Base-by-base conservation (phyloP, 2,888 invertebrate species). In the Helobdella robusta region DNA sequence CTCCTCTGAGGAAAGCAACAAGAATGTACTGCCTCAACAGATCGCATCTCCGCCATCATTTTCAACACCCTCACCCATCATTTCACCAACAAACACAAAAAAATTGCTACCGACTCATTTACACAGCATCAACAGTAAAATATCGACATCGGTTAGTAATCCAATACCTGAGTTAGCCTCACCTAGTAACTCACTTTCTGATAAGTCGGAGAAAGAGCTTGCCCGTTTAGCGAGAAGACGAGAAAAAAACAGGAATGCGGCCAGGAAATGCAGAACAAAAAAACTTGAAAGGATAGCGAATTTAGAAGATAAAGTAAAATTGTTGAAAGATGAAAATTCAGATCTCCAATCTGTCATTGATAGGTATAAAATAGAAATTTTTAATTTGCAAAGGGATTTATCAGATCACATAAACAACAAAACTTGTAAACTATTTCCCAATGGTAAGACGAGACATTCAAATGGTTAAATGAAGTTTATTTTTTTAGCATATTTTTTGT, bases 371-470 rank as follows among this genome's bases (percentile, higher is more conserved):
- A 25, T n/a, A 15, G 62, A 62, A 5, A 50, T 62, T 20, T 50
- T 30, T 32, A 62, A 50, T 28, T 35, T 62, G 15, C 62, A 62
- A 44, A 62, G 30, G 50, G 34, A 62, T 62, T 32, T 62, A 30
- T 62, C 62, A 23, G 46, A 62, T 35, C 62, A 62, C 50, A 62
- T 62, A 18, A 62, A 62, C 48, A 44, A 62, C 44, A 62, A 62
- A 62, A 50, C 48, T n/a, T 62, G 62, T 30, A 62, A 62, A 48
- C 46, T 62, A 30, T 62, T 62, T 50, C 62, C 62, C 4, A 44
- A 62, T 48, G 62, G 62, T 34, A 62, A 48, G 20, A 28, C 62
- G 15, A 56, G 56, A 32, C 56, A 56, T 28, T 56, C n/a, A 56
- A n/a, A n/a, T n/a, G n/a, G n/a, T n/a, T n/a, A n/a, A n/a, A n/a